phyloP scores from a whole-genome alignment of 2,888 invertebrate genomes.

The Magallana nippona region DNA sequence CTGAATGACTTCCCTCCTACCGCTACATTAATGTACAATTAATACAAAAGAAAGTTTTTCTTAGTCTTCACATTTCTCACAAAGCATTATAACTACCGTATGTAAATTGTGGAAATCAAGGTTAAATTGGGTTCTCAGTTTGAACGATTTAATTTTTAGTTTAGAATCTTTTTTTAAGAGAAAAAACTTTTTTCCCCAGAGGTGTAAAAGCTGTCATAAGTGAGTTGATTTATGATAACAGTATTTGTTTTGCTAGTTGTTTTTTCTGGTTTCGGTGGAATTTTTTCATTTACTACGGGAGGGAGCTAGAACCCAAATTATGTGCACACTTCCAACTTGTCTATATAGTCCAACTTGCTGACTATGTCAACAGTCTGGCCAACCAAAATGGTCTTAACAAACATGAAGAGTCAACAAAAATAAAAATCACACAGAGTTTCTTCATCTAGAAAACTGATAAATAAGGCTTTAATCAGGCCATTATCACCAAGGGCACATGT shows the following conservation, averaged over 20 bases:
- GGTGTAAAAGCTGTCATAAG: neutral
- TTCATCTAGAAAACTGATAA: conserved; percentile 18
- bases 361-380: neutral
- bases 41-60: neutral
- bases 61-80: too few relatives aligned
- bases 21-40: neutral
- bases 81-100: too few relatives aligned
- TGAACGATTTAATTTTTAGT: too few relatives aligned
- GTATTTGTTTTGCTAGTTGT: conserved; percentile 5
- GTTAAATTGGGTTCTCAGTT: too few relatives aligned
- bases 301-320: neutral
- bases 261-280: conserved; percentile 11
- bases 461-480: conserved; percentile 16
- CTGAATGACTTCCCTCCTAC: neutral
- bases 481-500: conserved; percentile 8
- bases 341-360: conserved; percentile 7
- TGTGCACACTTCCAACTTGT: neutral
- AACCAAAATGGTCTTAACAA: conserved; percentile 3
- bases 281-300: conserved; percentile 11
- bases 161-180: too few relatives aligned
- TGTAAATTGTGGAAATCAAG: too few relatives aligned
- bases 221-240: conserved; percentile 8
- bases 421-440: conserved; percentile 31
- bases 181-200: too few relatives aligned
- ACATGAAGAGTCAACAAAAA: conserved; percentile 27